Evolutionary conservation across 2,888 invertebrate species (phyloP).

Genomic region (Drosophila anomelani): DNA sequence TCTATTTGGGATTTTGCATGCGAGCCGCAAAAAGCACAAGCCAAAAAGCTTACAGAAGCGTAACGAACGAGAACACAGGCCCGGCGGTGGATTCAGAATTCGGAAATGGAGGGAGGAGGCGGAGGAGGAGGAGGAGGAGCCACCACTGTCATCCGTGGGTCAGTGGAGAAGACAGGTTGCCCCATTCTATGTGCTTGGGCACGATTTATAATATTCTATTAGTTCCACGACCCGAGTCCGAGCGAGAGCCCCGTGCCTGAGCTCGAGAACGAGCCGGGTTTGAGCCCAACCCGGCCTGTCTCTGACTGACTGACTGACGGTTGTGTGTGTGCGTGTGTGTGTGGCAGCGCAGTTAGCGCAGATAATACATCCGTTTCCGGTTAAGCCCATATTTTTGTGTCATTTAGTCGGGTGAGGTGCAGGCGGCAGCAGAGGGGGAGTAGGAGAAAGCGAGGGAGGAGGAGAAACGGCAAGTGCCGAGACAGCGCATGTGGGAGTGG

Average conservation of each 20-base stretch:
- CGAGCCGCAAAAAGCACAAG: conserved; percentile 70
- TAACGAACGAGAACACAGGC: conserved; percentile 61
- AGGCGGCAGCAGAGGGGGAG: conserved; percentile 9
- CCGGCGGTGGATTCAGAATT: conserved; percentile 18
- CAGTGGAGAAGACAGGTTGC: conserved; percentile 67
- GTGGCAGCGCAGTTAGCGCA: conserved; percentile 84
- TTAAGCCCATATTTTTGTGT: conserved; percentile 85
- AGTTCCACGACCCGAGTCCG: conserved; percentile 73
- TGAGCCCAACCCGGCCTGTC: conserved; percentile 60
- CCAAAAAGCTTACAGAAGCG: conserved; percentile 77
- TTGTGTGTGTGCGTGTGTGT: conserved; percentile 18
- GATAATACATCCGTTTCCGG: conserved; percentile 85
- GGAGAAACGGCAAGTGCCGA: conserved; percentile 28
- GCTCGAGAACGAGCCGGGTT: conserved; percentile 34
- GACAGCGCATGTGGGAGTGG: conserved; percentile 56
- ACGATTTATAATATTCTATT: conserved; percentile 80
- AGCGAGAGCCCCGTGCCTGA: conserved; percentile 41
- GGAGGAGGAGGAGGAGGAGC: conserved; percentile 33
- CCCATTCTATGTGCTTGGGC: conserved; percentile 34
- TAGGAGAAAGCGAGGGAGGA: conserved; percentile 1
- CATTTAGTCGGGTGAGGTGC: conserved; percentile 64
- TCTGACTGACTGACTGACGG: conserved; percentile 34
- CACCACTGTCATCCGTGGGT: conserved; percentile 67
- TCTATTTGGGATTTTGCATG: conserved; percentile 68
- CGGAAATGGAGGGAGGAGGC: neutral